Evolutionary conservation across 2,797 vertebrate genomes (phyloP).

Genomic region (Phrynocephalus guinanensis): DNA sequence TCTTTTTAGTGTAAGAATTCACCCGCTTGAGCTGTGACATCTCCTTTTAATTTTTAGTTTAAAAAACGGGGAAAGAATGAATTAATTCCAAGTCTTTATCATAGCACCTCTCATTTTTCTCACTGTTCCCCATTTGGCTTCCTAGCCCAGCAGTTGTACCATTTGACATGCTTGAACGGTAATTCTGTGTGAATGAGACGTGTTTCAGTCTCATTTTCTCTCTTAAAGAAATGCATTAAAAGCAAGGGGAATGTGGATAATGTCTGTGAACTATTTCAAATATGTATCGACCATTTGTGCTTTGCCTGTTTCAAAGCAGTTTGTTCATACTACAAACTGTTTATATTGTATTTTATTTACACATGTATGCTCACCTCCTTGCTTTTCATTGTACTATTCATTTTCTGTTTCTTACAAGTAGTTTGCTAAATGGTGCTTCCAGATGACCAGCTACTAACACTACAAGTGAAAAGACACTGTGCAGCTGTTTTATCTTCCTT

Average conservation of each 20-base stretch:
- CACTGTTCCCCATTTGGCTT: too few species aligned
- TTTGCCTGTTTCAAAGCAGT: conserved; percentile 23
- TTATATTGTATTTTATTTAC: conserved; percentile 4
- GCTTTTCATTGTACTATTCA: too few species aligned
- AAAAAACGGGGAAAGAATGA: conserved; percentile 5
- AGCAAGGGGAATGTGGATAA: background rate
- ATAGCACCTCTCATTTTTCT: conserved; percentile 10
- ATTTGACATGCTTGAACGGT: conserved; percentile 19
- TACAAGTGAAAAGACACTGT: too few species aligned
- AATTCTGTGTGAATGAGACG: conserved; percentile 34
- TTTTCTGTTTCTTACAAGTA: too few species aligned
- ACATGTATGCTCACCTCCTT: too few species aligned
- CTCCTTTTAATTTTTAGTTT: conserved; percentile 11
- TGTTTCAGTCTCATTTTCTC: conserved; percentile 40
- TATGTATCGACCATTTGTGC: background rate
- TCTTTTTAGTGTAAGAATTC: conserved; percentile 3
- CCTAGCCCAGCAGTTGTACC: too few species aligned
- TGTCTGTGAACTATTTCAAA: conserved; percentile 25
- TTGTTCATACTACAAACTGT: conserved; percentile 36
- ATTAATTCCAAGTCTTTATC: conserved; percentile 23
- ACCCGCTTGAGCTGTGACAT: conserved; percentile 16
- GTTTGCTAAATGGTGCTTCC: too few species aligned
- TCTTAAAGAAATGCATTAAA: background rate
- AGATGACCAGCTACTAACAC: too few species aligned
- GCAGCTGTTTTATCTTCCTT: too few species aligned